Base-by-base conservation (phyloP, 2,113 vertebrate species). In the Corythaixoides concolor region DNA sequence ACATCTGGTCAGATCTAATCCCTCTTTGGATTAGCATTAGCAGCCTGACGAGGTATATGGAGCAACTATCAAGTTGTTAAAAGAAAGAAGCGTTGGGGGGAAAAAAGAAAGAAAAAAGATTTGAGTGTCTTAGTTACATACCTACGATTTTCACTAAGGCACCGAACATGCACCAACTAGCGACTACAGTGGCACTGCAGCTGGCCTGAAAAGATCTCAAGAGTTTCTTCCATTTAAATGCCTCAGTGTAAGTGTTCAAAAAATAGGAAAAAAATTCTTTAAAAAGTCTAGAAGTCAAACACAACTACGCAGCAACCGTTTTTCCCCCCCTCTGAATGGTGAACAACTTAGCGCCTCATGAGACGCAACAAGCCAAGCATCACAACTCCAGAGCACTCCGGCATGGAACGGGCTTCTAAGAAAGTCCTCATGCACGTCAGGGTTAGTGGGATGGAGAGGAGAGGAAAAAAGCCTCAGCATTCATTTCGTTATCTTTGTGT, bases 1-100 rank as follows among this genome's bases (percentile, higher is more conserved):
- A 94, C 33, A 94, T 27, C 19, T 50, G 79, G 56, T 96, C 82
- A 97, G 88, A 66, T 68, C 33, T 76, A 32, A 78, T 28, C 2
- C 18, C 11, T 1, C 21, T 52, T 52, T 11, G 43, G 62, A 88
- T 55, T 32, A 72, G 22, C 49, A 67, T 35, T 56, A 84, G 15
- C 83, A 84, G 5, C 13, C 79, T 78, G 12, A 90, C 89, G 37
- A 72, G 7, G 27, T n/a, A 55, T 28, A 43, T 6, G n/a, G n/a
- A 90, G 20, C 35, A 83, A 56, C 37, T 39, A 63, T 8, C 5
- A 83, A 74, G 30, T 12, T 90, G 49, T 68, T 89, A 41, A 52
- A 52, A 85, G 33, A 77, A 84, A 78, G 12, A 59, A 62, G 4
- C 8, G 9, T 15, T 18, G 24, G 17, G 41, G 41, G 41, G 41